Base-by-base conservation (phyloP, 1,140 invertebrate species). In the Drosophila athabasca region DNA sequence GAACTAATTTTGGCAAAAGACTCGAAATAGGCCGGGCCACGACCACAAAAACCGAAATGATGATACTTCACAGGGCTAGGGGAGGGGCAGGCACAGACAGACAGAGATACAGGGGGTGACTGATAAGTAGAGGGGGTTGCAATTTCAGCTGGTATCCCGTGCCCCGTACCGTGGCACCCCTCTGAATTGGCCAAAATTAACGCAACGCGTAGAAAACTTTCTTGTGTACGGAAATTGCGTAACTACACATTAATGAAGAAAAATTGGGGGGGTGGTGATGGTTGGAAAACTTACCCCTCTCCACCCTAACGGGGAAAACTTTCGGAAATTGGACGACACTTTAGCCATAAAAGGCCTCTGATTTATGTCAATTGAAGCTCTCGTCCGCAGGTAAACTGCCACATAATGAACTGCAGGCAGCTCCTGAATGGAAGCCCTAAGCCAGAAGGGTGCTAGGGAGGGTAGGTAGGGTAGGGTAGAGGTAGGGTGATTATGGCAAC, bases 191-290 rank as follows among this genome's bases (percentile, higher is more conserved):
- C 82, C 83, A 75, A 88, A 87, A 88, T 88, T 87, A 87, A 88
- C 83, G 83, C 74, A 87, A 78, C 52, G 70, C 53, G 61, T 68
- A 58, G 69, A 75, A 88, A 87, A 88, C 55, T 82, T 84, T 77
- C 65, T 76, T 66, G 73, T 62, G 31, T 82, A 73, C 78, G 74
- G 74, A 88, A 87, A 87, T 82, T 78, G 74, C 78, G 83, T 82
- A 87, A 87, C 83, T 88, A 88, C 79, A 62, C 83, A 83, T 83
- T 87, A 87, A 87, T 87, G 83, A 83, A 88, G 83, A 87, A 88
- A 87, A 88, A 88, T 83, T 83, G 19, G 11, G 17, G 9, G 22
- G 11, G 24, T 24, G 24, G 24, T 4, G 24, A 5, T 6, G 24
- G 24, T 5, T 19, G 61, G 26, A 61, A 72, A 72, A 71, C 76